phyloP scores from a whole-genome alignment of 1,140 invertebrate genomes.

The Drosophila lacertosa region DNA sequence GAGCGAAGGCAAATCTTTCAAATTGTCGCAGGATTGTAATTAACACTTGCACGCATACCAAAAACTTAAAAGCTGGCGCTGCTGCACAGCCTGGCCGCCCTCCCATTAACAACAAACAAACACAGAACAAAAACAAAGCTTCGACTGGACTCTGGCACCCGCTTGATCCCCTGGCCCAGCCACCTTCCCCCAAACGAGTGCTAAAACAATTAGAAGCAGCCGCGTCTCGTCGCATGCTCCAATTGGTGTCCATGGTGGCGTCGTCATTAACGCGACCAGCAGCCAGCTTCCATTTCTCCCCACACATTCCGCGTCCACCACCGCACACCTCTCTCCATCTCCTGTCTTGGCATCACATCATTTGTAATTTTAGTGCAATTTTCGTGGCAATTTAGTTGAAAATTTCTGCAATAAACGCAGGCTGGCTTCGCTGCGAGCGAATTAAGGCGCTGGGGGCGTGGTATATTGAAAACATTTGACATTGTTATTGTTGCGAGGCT shows the following conservation, averaged over 20 bases:
- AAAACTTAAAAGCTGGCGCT: conserved; percentile 16
- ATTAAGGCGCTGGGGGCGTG: conserved; percentile 14
- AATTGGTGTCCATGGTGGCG: conserved; percentile 15
- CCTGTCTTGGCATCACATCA: conserved; percentile 16
- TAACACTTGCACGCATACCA: conserved; percentile 50
- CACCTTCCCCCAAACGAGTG: conserved; percentile 18
- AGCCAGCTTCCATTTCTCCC: not conserved
- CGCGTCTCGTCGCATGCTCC: conserved; percentile 53
- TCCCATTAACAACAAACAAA: conserved; percentile 50
- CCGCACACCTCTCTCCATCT: not conserved
- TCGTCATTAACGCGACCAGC: conserved; percentile 67
- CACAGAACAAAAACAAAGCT: conserved; percentile 39
- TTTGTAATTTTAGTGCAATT: conserved; percentile 61
- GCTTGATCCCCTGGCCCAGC: not conserved
- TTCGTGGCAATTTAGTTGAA: conserved; percentile 50
- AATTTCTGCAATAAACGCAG: conserved; percentile 46
- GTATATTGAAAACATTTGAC: conserved; percentile 60
- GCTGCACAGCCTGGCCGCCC: conserved; percentile 9
- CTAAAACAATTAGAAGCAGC: conserved; percentile 80
- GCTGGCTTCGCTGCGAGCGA: not conserved
- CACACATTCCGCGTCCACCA: too few species aligned
- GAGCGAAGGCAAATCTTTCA: conserved; percentile 55
- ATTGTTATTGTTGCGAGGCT: not conserved
- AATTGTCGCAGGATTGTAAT: conserved; percentile 59
- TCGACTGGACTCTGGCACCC: not conserved